phyloP scores from a whole-genome alignment of 2,113 vertebrate species.

The Percina caprodes region DNA sequence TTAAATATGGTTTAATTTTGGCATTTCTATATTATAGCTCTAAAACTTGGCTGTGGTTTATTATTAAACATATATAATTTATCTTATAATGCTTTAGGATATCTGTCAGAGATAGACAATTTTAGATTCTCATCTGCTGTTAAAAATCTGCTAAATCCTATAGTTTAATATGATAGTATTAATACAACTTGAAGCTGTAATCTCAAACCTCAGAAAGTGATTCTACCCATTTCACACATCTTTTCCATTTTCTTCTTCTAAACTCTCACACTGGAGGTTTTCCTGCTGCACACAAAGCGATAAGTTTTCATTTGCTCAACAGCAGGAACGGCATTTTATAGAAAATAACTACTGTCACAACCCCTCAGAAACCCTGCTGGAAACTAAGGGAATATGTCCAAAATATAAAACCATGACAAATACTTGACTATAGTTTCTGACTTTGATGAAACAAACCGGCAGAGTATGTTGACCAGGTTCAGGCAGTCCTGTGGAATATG shows the following conservation, averaged over 20 bases:
- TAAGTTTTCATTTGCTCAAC: conserved; percentile 26
- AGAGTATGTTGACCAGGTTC: background rate
- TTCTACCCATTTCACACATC: background rate
- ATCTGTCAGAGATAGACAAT: background rate
- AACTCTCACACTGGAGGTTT: background rate
- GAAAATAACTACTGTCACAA: background rate
- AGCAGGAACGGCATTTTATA: background rate
- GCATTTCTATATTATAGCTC: background rate
- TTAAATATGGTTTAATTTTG: background rate
- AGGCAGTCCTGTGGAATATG: background rate
- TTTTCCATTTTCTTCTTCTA: conserved; percentile 38
- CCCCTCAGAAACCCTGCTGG: background rate
- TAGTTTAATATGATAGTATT: background rate
- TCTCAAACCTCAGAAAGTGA: background rate
- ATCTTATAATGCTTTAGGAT: too few relatives aligned
- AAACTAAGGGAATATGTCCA: background rate
- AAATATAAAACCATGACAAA: background rate
- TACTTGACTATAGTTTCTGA: background rate
- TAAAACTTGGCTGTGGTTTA: background rate
- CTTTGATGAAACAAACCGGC: background rate
- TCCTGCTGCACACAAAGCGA: conserved; percentile 54
- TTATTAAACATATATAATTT: background rate
- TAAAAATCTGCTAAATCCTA: background rate
- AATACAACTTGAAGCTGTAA: background rate
- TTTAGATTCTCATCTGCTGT: background rate